phyloP scores from a whole-genome alignment of 2,113 vertebrate genomes.

The Aleadryas rufinucha region DNA sequence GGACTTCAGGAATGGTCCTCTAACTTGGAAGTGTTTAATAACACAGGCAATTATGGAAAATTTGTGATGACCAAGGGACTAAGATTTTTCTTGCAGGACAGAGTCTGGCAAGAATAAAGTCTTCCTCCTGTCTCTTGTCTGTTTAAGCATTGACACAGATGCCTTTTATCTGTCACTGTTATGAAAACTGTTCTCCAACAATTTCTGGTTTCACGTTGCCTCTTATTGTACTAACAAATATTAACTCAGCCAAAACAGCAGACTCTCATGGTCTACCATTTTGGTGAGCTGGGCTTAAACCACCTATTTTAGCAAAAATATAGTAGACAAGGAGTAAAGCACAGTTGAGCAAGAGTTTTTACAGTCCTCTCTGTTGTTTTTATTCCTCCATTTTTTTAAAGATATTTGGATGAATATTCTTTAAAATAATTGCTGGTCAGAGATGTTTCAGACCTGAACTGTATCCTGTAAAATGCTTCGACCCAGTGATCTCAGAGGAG shows the following conservation, averaged over 20 bases:
- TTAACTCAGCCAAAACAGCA: neutral
- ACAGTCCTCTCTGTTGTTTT: neutral
- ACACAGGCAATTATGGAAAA: neutral
- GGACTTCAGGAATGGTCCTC: neutral
- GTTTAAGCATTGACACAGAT: neutral
- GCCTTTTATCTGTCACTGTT: neutral
- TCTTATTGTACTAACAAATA: neutral
- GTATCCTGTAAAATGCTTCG: neutral
- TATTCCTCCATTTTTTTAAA: neutral
- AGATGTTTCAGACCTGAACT: neutral
- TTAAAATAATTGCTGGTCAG: neutral
- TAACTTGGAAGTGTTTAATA: neutral
- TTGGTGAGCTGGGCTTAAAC: neutral
- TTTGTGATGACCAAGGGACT: neutral
- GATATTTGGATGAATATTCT: neutral
- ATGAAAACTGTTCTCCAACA: neutral
- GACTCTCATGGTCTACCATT: neutral
- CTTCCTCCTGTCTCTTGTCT: neutral
- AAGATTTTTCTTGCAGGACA: neutral
- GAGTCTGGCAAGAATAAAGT: neutral
- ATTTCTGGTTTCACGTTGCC: neutral
- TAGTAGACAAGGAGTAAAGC: neutral
- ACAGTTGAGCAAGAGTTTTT: neutral
- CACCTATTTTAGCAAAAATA: neutral
- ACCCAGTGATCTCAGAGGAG: neutral